phyloP scores from a whole-genome alignment of 2,888 invertebrate genomes.

The Stenotaenia linearis region DNA sequence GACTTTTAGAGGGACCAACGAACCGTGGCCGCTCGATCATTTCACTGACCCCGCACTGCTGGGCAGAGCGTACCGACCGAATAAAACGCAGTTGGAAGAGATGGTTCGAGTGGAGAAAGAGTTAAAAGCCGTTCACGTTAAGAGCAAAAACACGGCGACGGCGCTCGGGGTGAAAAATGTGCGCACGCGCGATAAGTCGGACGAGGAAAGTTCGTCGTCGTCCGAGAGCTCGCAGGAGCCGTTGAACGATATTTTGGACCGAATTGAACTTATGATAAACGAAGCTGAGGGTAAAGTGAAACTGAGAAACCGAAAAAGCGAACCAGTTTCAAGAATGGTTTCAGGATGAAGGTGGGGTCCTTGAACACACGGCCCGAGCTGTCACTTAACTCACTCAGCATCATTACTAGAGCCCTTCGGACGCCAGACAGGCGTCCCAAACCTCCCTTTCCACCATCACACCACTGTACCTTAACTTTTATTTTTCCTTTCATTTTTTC shows the following conservation, averaged over 20 bases:
- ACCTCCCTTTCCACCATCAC: not conserved
- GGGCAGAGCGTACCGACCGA: not conserved
- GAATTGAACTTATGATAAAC: not conserved
- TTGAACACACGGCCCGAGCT: not conserved
- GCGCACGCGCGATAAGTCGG: too few species aligned
- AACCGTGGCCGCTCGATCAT: not conserved
- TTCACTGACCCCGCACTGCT: not conserved
- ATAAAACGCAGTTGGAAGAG: not conserved
- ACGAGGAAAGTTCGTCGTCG: not conserved
- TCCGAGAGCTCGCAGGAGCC: not conserved
- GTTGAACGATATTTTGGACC: not conserved
- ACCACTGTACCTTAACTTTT: not conserved
- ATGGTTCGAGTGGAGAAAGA: not conserved
- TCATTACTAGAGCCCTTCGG: conserved; percentile 6
- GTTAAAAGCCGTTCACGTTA: not conserved
- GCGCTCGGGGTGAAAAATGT: too few species aligned
- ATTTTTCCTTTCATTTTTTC: not conserved
- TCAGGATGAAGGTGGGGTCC: conserved; percentile 10
- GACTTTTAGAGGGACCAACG: not conserved
- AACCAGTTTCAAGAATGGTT: not conserved
- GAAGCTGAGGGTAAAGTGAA: not conserved
- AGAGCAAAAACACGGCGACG: not conserved
- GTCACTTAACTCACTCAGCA: conserved; percentile 19
- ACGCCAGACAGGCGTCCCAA: conserved; percentile 6
- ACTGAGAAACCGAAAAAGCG: not conserved